phyloP scores from a whole-genome alignment of 2,797 vertebrate genomes.

The Anguilla marmorata region DNA sequence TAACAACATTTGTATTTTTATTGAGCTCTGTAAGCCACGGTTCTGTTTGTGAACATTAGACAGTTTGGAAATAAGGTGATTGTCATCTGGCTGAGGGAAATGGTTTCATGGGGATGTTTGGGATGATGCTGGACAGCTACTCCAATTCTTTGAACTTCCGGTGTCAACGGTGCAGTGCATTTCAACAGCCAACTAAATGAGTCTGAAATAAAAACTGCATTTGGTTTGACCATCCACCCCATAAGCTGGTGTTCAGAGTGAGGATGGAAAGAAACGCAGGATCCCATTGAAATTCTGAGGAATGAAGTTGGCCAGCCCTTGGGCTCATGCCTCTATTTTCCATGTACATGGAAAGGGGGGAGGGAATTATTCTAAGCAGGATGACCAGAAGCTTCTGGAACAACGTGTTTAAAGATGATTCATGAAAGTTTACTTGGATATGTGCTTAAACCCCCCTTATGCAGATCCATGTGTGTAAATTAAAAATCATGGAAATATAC shows the following conservation, averaged over 20 bases:
- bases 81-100: background rate
- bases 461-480: background rate
- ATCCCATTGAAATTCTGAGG: background rate
- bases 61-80: background rate
- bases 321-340: background rate
- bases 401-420: background rate
- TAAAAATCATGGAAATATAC: background rate
- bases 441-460: background rate
- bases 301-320: background rate
- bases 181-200: background rate
- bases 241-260: too few species aligned
- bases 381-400: background rate
- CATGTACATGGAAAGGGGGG: background rate
- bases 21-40: constrained; percentile 31
- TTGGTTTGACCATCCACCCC: background rate
- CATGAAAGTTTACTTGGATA: background rate
- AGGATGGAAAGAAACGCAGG: background rate
- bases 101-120: background rate
- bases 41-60: constrained; percentile 33
- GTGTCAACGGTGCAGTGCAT: background rate
- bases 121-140: background rate
- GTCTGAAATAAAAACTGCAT: background rate
- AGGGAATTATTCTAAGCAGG: background rate
- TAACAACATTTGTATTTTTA: constrained; percentile 46
- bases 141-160: background rate